Evolutionary conservation across 2,797 vertebrate species (phyloP), one percentile per base, ranked within the genome.

Genomic region (Macroramphosus scolopax): DNA sequence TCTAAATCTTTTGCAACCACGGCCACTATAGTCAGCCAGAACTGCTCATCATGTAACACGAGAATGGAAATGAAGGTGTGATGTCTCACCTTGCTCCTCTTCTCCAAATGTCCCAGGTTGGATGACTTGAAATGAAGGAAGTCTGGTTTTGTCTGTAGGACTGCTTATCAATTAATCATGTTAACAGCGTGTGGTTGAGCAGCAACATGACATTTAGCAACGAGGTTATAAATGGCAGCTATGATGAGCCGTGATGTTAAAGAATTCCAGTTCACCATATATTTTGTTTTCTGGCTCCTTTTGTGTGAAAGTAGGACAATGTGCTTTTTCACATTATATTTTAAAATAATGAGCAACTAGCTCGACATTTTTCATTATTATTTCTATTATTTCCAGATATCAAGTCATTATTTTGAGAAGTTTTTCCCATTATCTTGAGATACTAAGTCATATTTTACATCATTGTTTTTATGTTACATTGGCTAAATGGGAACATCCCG

Each of bases 151-250:
- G 30, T 29, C 42, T 25, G 59, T 43, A 45, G 52, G 41, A 68
- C 51, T 34, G 13, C 74, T 72, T 47, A 83, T 85, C 70, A 84
- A 84, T 84, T 76, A 83, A 75, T 81, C 81, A 85, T 79, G 43
- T 46, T 15, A 64, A 59, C 78, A 77, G 81, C 80, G 65, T 81
- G 81, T 56, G 74, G 69, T 63, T 60, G 30, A 60, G 71, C 60
- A 62, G 78, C 68, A 40, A 63, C 41, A 37, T 88, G 83, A 84
- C 82, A 85, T 86, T 85, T 81, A 73, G 39, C 51, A 24, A 38
- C 14, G 29, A 50, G 48, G 35, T 44, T 14, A 31, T 47, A 72
- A 79, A 78, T 66, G 66, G 52, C 77, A 77, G 38, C 51, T 20
- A 3, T 54, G 44, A 64, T 57, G 17, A 24, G 24, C 35, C 68